Conservation (phyloP, 2,797 vertebrate genomes). For the Gadopsis bispinosus region DNA sequence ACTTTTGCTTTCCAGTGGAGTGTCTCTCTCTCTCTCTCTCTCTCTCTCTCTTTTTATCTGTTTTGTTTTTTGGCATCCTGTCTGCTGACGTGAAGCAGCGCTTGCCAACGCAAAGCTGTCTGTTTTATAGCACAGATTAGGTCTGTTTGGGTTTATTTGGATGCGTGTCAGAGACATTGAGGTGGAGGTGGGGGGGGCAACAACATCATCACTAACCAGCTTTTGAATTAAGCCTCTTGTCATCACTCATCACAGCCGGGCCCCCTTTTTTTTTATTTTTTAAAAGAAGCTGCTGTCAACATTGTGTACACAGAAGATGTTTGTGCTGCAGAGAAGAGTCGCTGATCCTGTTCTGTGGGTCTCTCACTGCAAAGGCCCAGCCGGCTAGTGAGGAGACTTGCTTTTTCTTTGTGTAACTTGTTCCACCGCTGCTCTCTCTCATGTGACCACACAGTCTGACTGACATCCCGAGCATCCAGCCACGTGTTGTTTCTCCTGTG, state of each 20-base stretch:
- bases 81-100: constrained; percentile 14
- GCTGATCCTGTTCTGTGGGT: background rate
- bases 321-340: constrained; percentile 38
- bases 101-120: constrained; percentile 7
- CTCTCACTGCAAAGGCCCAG: background rate
- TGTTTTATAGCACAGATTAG: constrained; percentile 11
- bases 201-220: background rate
- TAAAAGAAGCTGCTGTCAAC: constrained; percentile 25
- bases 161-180: constrained; percentile 12
- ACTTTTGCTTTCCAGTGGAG: constrained; percentile 35
- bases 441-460: constrained; percentile 7
- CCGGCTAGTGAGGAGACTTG: background rate
- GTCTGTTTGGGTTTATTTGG: constrained; percentile 12
- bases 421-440: constrained; percentile 19
- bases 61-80: background rate
- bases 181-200: background rate
- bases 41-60: no score
- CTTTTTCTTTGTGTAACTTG: constrained; percentile 38
- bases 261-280: background rate
- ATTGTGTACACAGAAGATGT: constrained; percentile 36
- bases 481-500: constrained; percentile 3
- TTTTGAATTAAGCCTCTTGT: constrained; percentile 8
- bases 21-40: no score
- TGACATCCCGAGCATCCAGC: constrained; percentile 6
- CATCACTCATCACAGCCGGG: constrained; percentile 15